Evolutionary conservation across 2,113 vertebrate species (phyloP).

Genomic region (Laticauda laticaudata): DNA sequence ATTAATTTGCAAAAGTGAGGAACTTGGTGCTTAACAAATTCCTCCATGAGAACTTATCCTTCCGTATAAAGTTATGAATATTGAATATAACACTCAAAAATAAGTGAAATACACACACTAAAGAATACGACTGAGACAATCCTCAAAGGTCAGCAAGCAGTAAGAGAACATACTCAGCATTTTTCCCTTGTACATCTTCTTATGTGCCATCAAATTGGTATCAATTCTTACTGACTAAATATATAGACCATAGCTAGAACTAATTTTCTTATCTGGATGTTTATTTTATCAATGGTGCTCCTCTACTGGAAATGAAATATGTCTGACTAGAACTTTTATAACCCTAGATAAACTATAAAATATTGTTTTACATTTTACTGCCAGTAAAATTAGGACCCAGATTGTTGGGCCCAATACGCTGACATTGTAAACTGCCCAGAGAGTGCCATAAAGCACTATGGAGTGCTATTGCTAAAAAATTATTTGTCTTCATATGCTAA

Average conservation of each 20-base stretch:
- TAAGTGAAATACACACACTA: not conserved
- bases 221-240: not conserved
- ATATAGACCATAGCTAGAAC: not conserved
- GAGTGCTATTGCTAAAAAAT: not conserved
- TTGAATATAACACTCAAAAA: not conserved
- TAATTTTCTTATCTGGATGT: not conserved
- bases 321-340: not conserved
- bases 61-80: not conserved
- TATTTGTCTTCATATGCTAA: not conserved
- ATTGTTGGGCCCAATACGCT: not conserved
- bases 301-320: not conserved
- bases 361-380: not conserved
- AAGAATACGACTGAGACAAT: not conserved
- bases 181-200: not conserved
- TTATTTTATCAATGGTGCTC: not conserved
- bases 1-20: not conserved
- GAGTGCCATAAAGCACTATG: not conserved
- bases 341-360: not conserved
- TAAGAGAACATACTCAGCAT: not conserved
- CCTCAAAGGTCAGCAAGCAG: not conserved
- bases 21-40: not conserved
- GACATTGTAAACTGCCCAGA: not conserved
- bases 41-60: not conserved
- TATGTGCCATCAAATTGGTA: not conserved
- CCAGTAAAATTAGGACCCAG: not conserved